phyloP scores from a whole-genome alignment of 2,888 invertebrate genomes.

The Tyria jacobaeae region DNA sequence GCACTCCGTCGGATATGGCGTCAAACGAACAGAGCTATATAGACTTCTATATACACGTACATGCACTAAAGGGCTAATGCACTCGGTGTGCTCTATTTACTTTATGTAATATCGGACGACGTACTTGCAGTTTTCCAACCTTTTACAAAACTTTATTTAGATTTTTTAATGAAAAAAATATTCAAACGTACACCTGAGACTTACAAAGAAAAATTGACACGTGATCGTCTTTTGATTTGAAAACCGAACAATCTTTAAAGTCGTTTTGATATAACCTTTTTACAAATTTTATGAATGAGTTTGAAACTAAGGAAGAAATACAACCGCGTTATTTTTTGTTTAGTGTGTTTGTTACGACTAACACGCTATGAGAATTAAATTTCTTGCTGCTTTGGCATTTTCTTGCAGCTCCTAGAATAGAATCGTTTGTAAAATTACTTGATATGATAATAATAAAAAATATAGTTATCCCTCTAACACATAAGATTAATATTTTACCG shows the following conservation, averaged over 20 bases:
- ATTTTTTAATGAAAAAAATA: constrained; percentile 10
- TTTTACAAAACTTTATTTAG: constrained; percentile 9
- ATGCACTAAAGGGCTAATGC: constrained; percentile 34
- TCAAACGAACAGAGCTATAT: constrained; percentile 45
- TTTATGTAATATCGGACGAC: constrained; percentile 25
- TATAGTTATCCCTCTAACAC: too few relatives aligned
- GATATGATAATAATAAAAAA: too few relatives aligned
- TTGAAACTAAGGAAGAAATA: background rate
- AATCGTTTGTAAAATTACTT: too few relatives aligned
- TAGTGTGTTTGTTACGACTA: too few relatives aligned
- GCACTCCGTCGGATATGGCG: constrained; percentile 54
- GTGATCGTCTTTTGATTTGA: constrained; percentile 31
- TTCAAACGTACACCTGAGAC: constrained; percentile 17
- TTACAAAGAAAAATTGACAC: constrained; percentile 27
- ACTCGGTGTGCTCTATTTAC: constrained; percentile 40
- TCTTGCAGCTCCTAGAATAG: background rate
- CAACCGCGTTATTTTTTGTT: too few relatives aligned
- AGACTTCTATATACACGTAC: constrained; percentile 33
- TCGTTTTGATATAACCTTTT: background rate
- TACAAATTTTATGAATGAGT: background rate
- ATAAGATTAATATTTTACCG: too few relatives aligned
- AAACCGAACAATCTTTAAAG: constrained; percentile 15
- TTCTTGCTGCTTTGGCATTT: background rate
- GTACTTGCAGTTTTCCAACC: constrained; percentile 18
- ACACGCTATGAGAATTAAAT: background rate